Conservation (phyloP, 2,113 vertebrate genomes). For the Condylura cristata region DNA sequence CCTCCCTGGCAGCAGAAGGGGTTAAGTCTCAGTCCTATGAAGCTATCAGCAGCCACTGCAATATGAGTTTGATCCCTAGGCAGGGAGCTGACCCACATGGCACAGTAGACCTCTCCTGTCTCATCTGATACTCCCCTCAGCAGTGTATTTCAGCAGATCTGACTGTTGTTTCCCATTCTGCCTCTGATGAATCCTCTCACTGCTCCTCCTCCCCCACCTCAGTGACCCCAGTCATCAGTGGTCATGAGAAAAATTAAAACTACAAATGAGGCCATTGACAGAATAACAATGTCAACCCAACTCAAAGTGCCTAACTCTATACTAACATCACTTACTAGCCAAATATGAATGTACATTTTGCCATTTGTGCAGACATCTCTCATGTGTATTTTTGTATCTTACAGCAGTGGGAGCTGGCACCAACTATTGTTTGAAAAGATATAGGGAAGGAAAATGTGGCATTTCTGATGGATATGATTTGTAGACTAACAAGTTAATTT, state of each 20-base stretch:
- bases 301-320: neutral
- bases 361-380: neutral
- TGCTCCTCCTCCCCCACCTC: too few species aligned
- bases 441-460: neutral
- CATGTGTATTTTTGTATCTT: neutral
- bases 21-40: too few species aligned
- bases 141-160: too few species aligned
- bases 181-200: too few species aligned
- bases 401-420: neutral
- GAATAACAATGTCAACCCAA: neutral
- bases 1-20: too few species aligned
- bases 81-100: too few species aligned
- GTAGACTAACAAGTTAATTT: neutral
- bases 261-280: neutral
- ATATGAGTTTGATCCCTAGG: too few species aligned
- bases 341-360: neutral
- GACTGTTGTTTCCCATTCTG: too few species aligned
- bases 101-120: too few species aligned
- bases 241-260: neutral
- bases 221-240: neutral
- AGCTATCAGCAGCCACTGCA: too few species aligned
- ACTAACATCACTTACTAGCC: neutral
- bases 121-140: too few species aligned
- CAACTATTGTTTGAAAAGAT: neutral
- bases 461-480: neutral